Percentiles rank a stretch among this genome's conserved stretches.
Evolutionary conservation across 2,113 vertebrate genomes (phyloP).

Genomic region (Prochilodus magdalenae): DNA sequence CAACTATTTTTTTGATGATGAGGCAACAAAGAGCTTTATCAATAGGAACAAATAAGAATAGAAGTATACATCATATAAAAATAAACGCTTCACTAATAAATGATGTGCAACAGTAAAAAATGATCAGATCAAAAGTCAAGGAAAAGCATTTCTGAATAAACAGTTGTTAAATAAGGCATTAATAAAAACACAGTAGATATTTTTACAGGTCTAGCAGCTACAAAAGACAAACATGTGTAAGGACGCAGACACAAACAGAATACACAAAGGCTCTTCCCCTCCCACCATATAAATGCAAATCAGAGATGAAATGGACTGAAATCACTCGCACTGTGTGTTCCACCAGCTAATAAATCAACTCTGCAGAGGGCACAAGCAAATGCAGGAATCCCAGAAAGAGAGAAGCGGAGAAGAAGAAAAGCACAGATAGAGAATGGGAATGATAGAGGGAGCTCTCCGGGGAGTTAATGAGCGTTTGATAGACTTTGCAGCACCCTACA

Average conservation of each 20-base stretch:
- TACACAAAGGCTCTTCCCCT: conserved; percentile 7
- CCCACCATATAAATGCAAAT: conserved; percentile 62
- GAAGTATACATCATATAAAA: no score
- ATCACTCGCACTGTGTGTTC: conserved; percentile 16
- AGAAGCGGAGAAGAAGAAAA: neutral
- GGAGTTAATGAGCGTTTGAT: conserved; percentile 47
- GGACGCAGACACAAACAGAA: conserved; percentile 22
- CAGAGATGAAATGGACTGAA: conserved; percentile 61
- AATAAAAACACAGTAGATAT: neutral
- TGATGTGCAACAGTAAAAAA: no score
- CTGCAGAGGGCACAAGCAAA: conserved; percentile 18
- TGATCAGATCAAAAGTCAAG: no score
- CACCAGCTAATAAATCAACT: conserved; percentile 32
- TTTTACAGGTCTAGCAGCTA: neutral
- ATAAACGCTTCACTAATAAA: no score
- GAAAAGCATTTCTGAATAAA: neutral
- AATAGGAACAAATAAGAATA: no score
- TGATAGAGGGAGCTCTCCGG: conserved; percentile 17
- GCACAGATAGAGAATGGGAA: neutral
- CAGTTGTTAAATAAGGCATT: neutral
- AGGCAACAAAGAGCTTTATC: no score
- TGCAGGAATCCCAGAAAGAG: conserved; percentile 25
- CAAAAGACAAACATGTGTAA: conserved; percentile 30
- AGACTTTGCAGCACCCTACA: conserved; percentile 44
- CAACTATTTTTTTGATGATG: no score